Conservation (phyloP, 1,140 invertebrate species). For the Vanessa atalanta region DNA sequence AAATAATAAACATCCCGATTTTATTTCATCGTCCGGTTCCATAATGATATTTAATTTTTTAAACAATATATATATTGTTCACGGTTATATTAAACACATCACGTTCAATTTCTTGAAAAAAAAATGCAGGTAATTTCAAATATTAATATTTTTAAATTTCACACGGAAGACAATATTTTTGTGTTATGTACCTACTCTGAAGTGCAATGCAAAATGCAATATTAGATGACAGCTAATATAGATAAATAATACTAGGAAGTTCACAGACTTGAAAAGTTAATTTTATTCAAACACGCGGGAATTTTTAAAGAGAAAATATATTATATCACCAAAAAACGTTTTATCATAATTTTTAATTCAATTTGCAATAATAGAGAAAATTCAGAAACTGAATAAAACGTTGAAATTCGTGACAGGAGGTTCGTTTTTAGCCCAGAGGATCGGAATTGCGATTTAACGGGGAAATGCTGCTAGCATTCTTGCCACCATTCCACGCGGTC, state of each 20-base stretch:
- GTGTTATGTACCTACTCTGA: slow-evolving; percentile 10
- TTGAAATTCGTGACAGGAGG: too few relatives aligned
- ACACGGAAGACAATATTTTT: slow-evolving; percentile 30
- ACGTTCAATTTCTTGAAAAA: slow-evolving; percentile 11
- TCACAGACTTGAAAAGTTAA: background rate
- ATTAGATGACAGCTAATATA: slow-evolving; percentile 20
- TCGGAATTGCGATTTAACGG: too few relatives aligned
- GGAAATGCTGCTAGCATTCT: too few relatives aligned
- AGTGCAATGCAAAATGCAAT: slow-evolving; percentile 31
- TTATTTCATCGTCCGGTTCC: slow-evolving; percentile 85
- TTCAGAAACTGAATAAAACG: too few relatives aligned
- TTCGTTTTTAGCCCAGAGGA: too few relatives aligned
- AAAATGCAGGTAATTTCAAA: background rate
- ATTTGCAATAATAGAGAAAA: too few relatives aligned
- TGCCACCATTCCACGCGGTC: too few relatives aligned
- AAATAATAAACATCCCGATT: slow-evolving; percentile 85
- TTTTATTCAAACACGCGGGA: background rate
- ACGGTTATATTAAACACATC: slow-evolving; percentile 23
- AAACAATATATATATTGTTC: slow-evolving; percentile 1
- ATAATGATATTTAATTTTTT: slow-evolving; percentile 62
- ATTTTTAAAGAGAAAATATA: too few relatives aligned
- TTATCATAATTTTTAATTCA: too few relatives aligned
- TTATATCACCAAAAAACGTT: too few relatives aligned
- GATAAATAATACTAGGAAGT: background rate
- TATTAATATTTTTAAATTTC: slow-evolving; percentile 11